These are phyloP conservation scores for Picus viridis DNA, from an alignment of 2,797 vertebrate species.

Conservation along the genomic window DNA sequence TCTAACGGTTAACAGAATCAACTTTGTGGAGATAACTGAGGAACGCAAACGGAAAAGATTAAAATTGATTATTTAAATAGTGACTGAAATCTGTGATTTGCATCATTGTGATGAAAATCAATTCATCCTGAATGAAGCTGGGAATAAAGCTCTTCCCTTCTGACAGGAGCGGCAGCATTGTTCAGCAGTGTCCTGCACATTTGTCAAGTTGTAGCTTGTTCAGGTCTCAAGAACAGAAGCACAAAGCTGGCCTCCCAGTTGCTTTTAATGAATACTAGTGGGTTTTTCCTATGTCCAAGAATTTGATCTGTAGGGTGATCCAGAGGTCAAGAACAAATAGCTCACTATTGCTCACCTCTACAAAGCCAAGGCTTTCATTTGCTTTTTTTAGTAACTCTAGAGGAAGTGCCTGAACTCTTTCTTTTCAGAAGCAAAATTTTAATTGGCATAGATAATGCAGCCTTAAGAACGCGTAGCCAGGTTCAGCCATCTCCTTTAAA, in stretches of 20 bases:
- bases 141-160: background rate
- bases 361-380: conserved; percentile 72
- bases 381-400: conserved; percentile 77
- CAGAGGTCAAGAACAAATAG: conserved; percentile 75
- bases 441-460: conserved; percentile 41
- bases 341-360: conserved; percentile 59
- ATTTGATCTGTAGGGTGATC: conserved; percentile 74
- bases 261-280: conserved; percentile 75
- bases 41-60: background rate
- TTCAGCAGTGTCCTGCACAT: conserved; percentile 69
- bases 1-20: background rate
- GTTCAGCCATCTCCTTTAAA: conserved; percentile 14
- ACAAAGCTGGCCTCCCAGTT: conserved; percentile 69
- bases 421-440: conserved; percentile 64
- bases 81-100: background rate
- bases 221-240: conserved; percentile 39
- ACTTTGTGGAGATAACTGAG: background rate
- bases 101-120: conserved; percentile 37
- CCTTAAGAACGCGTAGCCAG: conserved; percentile 24
- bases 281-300: conserved; percentile 70
- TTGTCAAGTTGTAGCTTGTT: conserved; percentile 60
- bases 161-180: conserved; percentile 68
- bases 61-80: conserved; percentile 36
- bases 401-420: conserved; percentile 71
- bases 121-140: background rate